Evolutionary conservation across 2,113 vertebrate species (phyloP), one percentile per base, ranked within the genome.

Genomic region (Trinectes maculatus): DNA sequence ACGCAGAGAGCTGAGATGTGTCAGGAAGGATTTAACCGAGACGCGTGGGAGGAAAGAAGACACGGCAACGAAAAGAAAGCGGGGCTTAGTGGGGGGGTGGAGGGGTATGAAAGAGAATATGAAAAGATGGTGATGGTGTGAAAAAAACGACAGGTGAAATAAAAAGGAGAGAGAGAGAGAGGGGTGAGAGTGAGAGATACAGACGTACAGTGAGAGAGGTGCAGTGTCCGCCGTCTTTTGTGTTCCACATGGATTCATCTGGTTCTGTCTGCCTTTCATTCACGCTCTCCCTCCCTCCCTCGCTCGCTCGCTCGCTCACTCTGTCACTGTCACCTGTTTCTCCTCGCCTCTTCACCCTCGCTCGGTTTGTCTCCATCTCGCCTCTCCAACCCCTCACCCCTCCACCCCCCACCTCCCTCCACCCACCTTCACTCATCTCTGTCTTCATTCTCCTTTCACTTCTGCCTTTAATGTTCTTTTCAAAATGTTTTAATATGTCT

Each of bases 231-330:
- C 65, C 79, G 79, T 43, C 61, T 42, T 81, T 85, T 82, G 75
- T 82, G 82, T 84, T 87, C 75, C 73, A 71, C 80, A 11, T 80
- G 77, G 69, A 82, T 87, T 80, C 72, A 52, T 78, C 76, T 52
- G 55, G 67, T 44, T 79, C 74, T 76, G 60, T 57, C 75, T 6
- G 48, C 58, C 66, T 82, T 64, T 86, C 79, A 80, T 74, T 80
- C 78, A 77, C 74, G 12, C 66, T 65, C 70, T 0, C 66, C 62
- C 52, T 28, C 83, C 44, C 61, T 65, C 70, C 0, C 66, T 65
- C 52, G 33, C 83, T 48, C 61, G 26, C 58, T 59, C 49, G 28
- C 82, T 53, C 60, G 26, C 71, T 79, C 71, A 2, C 71, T 82
- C 73, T 16, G 70, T 84, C 82, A 81, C 61, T 70, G 77, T 83